Evolutionary conservation across 1,140 invertebrate genomes (phyloP).

Genomic region (Heliconius congener): DNA sequence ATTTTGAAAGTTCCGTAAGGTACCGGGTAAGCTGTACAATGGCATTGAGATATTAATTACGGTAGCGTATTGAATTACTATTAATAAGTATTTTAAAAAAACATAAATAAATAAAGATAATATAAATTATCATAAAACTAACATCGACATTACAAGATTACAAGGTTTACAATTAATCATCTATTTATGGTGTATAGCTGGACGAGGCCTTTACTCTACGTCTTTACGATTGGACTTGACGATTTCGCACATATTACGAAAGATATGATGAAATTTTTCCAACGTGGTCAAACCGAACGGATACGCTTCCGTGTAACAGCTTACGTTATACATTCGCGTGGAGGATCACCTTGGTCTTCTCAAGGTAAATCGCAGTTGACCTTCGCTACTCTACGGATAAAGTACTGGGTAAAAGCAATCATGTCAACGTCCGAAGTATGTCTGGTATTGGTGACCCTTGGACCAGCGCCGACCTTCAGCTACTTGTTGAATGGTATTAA

Average conservation of each 20-base stretch:
- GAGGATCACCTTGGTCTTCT: conserved; percentile 36
- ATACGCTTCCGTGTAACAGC: conserved; percentile 36
- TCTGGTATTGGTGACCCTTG: conserved; percentile 32
- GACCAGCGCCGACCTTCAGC: not conserved
- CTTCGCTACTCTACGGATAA: conserved; percentile 41
- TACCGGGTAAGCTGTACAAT: conserved; percentile 27
- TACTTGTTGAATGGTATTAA: conserved; percentile 23
- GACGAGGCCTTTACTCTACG: not conserved
- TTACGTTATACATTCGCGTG: conserved; percentile 21
- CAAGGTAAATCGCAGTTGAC: conserved; percentile 42
- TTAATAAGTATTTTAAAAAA: no score
- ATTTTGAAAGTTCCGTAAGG: conserved; percentile 20
- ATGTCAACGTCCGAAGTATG: conserved; percentile 46
- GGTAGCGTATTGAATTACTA: not conserved
- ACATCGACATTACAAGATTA: not conserved
- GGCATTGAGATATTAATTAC: conserved; percentile 33
- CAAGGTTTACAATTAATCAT: conserved; percentile 2
- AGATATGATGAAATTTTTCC: conserved; percentile 25
- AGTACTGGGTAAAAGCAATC: conserved; percentile 43
- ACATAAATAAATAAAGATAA: no score
- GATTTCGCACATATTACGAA: conserved; percentile 2
- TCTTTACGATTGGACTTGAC: not conserved
- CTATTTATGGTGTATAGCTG: not conserved
- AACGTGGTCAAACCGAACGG: conserved; percentile 24
- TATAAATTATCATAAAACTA: conserved; percentile 1